phyloP scores from a whole-genome alignment of 1,140 invertebrate genomes.

The Aleiodes sp. region DNA sequence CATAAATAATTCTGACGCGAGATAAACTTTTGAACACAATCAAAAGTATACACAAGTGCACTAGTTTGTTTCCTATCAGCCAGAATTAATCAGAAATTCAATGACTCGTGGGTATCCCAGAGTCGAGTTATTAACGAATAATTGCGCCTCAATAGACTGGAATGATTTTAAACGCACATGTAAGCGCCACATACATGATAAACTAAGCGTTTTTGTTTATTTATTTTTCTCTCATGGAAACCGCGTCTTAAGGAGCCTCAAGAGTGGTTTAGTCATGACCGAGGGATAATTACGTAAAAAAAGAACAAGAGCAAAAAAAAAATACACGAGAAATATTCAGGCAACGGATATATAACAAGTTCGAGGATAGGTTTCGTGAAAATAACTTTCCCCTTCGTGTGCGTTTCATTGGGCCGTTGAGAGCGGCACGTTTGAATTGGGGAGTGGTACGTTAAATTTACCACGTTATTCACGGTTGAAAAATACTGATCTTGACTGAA shows the following conservation, averaged over 20 bases:
- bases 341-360: constrained; percentile 23
- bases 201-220: background rate
- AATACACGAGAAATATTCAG: background rate
- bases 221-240: background rate
- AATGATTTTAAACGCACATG: too few relatives aligned
- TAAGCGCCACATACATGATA: too few relatives aligned
- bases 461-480: constrained; percentile 37
- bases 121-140: background rate
- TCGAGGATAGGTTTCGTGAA: constrained; percentile 42
- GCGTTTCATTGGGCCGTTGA: constrained; percentile 46
- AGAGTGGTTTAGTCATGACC: background rate
- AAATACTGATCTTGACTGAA: background rate
- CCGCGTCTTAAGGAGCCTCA: background rate
- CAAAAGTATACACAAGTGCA: too few relatives aligned
- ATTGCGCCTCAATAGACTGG: background rate
- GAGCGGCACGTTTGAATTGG: constrained; percentile 9
- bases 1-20: too few relatives aligned
- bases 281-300: constrained; percentile 29
- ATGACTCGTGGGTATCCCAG: background rate
- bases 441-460: background rate
- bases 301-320: constrained; percentile 12
- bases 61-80: too few relatives aligned
- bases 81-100: background rate
- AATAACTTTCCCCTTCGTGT: constrained; percentile 47
- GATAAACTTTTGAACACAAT: too few relatives aligned